Conservation (phyloP, 1,140 invertebrate species). For the Sweltsa coloradensis region DNA sequence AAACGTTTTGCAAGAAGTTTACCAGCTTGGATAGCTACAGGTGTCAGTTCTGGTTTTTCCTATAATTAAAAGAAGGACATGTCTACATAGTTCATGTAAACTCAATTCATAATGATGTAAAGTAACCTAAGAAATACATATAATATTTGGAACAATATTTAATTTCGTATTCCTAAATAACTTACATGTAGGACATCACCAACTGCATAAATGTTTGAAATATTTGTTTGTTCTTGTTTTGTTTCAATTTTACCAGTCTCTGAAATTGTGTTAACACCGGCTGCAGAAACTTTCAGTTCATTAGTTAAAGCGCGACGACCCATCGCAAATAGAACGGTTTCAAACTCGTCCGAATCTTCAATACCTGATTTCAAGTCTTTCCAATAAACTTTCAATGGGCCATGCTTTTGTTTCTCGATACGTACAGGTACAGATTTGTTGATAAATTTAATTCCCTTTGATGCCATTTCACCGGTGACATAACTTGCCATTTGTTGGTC, state of each 20-base stretch:
- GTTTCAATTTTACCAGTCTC: constrained; percentile 52
- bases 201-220: constrained; percentile 81
- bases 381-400: constrained; percentile 58
- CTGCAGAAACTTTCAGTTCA: constrained; percentile 51
- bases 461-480: constrained; percentile 72
- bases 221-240: constrained; percentile 69
- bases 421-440: constrained; percentile 62
- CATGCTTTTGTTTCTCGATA: constrained; percentile 56
- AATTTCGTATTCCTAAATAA: constrained; percentile 15
- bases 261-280: constrained; percentile 45
- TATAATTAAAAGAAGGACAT: constrained; percentile 25
- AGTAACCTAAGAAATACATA: too few species aligned
- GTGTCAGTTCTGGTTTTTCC: constrained; percentile 86
- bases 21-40: constrained; percentile 92
- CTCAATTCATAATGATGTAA: constrained; percentile 3
- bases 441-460: constrained; percentile 75
- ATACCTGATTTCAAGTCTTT: constrained; percentile 29
- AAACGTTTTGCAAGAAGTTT: constrained; percentile 66
- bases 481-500: constrained; percentile 92
- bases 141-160: constrained; percentile 6
- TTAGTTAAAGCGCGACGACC: constrained; percentile 61
- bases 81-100: too few species aligned
- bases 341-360: constrained; percentile 46
- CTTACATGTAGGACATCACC: constrained; percentile 82
- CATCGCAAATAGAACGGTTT: constrained; percentile 76